Evolutionary conservation across 2,113 vertebrate species (phyloP).

Genomic region (Pitta sordida): DNA sequence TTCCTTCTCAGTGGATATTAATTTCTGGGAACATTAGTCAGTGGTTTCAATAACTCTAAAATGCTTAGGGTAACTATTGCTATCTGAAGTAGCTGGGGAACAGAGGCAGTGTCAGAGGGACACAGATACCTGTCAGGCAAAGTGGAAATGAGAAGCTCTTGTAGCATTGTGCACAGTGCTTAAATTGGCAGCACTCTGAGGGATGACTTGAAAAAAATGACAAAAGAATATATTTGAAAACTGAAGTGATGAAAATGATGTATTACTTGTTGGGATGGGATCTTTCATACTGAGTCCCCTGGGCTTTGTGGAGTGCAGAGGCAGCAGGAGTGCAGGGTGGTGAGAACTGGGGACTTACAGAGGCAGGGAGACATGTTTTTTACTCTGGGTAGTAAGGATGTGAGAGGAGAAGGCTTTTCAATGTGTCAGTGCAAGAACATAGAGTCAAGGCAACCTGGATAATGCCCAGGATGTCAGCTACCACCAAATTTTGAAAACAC

Average conservation of each 20-base stretch:
- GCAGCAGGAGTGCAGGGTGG: neutral
- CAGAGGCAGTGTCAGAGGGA: neutral
- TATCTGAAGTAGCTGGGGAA: neutral
- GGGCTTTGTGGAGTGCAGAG: neutral
- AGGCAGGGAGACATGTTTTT: neutral
- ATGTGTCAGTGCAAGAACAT: neutral
- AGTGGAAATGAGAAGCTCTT: slow-evolving; percentile 10
- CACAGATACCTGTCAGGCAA: neutral
- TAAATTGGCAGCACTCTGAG: neutral
- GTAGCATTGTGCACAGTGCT: neutral
- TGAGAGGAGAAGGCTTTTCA: neutral
- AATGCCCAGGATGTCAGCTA: neutral
- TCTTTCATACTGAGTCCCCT: neutral
- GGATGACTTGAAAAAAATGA: neutral
- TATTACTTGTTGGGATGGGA: neutral
- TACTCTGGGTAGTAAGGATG: neutral
- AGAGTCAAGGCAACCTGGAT: neutral
- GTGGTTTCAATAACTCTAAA: slow-evolving; percentile 8
- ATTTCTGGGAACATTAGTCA: slow-evolving; percentile 12
- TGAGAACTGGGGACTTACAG: neutral
- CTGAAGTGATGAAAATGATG: neutral
- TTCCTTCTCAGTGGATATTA: slow-evolving; percentile 1
- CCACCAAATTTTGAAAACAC: neutral
- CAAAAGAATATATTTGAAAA: slow-evolving; percentile 11
- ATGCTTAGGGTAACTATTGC: neutral